Base-by-base conservation (phyloP, 1,140 invertebrate species). In the Telenomus remus region DNA sequence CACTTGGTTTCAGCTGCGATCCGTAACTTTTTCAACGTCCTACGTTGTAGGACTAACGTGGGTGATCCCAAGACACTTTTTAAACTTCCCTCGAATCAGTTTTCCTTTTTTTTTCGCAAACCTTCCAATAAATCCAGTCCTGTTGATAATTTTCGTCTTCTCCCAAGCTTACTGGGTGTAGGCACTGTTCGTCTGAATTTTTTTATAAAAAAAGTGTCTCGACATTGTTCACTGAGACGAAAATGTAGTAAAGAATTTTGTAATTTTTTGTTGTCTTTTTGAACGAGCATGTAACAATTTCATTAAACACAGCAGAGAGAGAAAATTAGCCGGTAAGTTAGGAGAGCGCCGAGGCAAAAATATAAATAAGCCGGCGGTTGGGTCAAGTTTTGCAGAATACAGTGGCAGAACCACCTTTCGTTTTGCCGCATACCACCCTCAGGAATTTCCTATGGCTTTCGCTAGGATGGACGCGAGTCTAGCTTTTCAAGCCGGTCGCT, bases 291-390 rank as follows among this genome's bases (percentile, higher is more conserved):
- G 64, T 78, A 73, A 73, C 64, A 69, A 66, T 59, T 72, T 65
- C 69, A 72, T 69, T 60, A 69, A 69, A 69, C 34, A n/a, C n/a
- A n/a, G 46, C 37, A 39, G 12, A 68, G 56, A 48, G 56, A 39
- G n/a, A 11, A 9, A 72, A 73, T 70, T 78, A 78, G 72, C 70
- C 55, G 63, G 64, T 73, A 60, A 78, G 53, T 57, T 61, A 73
- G 53, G 48, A 64, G 14, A 48, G 50, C 46, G 27, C 13, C 14
- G 33, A 14, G 43, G 49, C 14, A 57, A 61, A 71, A 61, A 42
- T 49, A 64, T 56, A 59, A 68, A 68, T 60, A 65, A 65, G 74
- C 72, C 47, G n/a, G 57, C 51, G 19, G 19, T 72, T 19, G 61
- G 61, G 56, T 54, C 56, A 66, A 55, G 65, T 66, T 57, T 72